phyloP scores from a whole-genome alignment of 2,797 vertebrate genomes.

The Girardinus metallicus region DNA sequence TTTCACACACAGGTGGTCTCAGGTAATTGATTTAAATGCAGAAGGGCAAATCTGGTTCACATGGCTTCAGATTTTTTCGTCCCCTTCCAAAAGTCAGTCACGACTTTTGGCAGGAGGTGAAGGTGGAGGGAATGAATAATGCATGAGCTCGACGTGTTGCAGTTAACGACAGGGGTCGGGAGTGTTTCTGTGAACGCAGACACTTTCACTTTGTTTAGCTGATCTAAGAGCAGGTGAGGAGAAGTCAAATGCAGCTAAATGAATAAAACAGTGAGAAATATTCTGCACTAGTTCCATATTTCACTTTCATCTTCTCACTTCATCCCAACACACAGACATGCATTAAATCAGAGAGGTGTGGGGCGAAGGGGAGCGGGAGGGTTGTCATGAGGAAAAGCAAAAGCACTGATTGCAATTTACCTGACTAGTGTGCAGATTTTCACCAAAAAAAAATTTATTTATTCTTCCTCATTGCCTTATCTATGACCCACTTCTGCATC shows the following conservation, averaged over 20 bases:
- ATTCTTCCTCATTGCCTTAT: neutral
- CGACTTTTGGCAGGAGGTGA: slow-evolving; percentile 62
- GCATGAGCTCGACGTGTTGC: slow-evolving; percentile 62
- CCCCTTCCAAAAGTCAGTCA: slow-evolving; percentile 37
- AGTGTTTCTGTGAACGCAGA: slow-evolving; percentile 15
- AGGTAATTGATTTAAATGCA: slow-evolving; percentile 25
- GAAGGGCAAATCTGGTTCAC: slow-evolving; percentile 52
- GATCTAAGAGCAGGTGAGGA: slow-evolving; percentile 39
- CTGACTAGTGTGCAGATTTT: slow-evolving; percentile 21
- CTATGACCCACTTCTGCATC: slow-evolving; percentile 9
- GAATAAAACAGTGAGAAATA: slow-evolving; percentile 1
- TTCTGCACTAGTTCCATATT: slow-evolving; percentile 5
- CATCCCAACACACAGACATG: slow-evolving; percentile 29
- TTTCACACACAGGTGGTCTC: slow-evolving; percentile 25
- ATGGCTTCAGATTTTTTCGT: slow-evolving; percentile 44
- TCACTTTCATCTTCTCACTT: slow-evolving; percentile 19
- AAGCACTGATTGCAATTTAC: slow-evolving; percentile 58
- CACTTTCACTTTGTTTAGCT: slow-evolving; percentile 27
- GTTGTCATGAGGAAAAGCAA: slow-evolving; percentile 30
- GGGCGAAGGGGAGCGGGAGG: no score
- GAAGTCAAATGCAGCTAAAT: slow-evolving; percentile 11
- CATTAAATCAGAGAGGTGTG: neutral
- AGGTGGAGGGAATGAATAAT: slow-evolving; percentile 73
- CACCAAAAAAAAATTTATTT: slow-evolving; percentile 20
- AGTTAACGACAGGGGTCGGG: slow-evolving; percentile 63